Evolutionary conservation across 1,140 invertebrate genomes (phyloP).

Genomic region (silkworm (Bombyx mori)): ASM3026992v2 NC_085118.1:4495001-4495500

Average conservation of each 20-base stretch:
- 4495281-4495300: too few species aligned
- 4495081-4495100: too few species aligned
- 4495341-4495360: background rate
- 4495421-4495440: too few species aligned
- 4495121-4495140: slow-evolving; percentile 10
- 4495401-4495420: background rate
- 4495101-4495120: too few species aligned
- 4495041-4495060: too few species aligned
- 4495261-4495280: too few species aligned
- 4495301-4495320: background rate
- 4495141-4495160: slow-evolving; percentile 15
- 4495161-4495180: slow-evolving; percentile 20
- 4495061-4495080: too few species aligned
- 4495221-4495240: slow-evolving; percentile 5
- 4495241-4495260: too few species aligned
- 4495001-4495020: too few species aligned
- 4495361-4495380: background rate
- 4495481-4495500: background rate
- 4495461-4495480: background rate
- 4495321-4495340: background rate
- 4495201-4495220: slow-evolving; percentile 13
- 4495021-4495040: too few species aligned
- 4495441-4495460: background rate
- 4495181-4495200: slow-evolving; percentile 17
- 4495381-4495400: background rate